These are phyloP conservation scores for Dasyornis broadbenti DNA, from an alignment of 2,113 vertebrate genomes.

Conservation along the genomic window DNA sequence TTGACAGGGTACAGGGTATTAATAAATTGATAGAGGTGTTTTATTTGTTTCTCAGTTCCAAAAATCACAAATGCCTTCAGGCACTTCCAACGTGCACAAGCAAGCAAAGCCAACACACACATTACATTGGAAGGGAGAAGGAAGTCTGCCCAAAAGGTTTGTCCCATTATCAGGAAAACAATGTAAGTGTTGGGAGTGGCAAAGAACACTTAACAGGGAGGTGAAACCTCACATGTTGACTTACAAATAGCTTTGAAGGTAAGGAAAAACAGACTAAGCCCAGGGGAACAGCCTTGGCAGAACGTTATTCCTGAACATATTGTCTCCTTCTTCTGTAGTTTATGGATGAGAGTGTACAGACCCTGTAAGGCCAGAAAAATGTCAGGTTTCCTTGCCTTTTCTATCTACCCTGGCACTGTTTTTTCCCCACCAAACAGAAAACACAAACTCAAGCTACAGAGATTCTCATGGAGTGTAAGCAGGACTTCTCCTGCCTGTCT, in stretches of 20 bases:
- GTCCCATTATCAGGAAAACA: neutral
- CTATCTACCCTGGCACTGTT: neutral
- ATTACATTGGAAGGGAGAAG: fast-evolving
- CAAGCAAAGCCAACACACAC: neutral
- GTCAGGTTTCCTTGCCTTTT: neutral
- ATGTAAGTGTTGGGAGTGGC: neutral
- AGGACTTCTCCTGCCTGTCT: neutral
- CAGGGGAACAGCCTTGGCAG: neutral
- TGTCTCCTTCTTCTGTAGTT: neutral
- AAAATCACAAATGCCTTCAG: neutral
- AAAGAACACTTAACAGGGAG: neutral
- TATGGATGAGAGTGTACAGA: neutral
- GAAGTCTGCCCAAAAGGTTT: neutral
- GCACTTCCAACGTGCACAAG: neutral
- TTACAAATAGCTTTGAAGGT: neutral
- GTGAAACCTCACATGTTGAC: neutral
- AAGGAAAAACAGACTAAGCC: neutral
- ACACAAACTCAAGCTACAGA: neutral
- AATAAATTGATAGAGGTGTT: neutral
- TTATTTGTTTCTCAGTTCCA: neutral
- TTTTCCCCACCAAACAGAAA: neutral
- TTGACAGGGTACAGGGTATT: neutral
- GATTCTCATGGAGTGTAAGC: fast-evolving
- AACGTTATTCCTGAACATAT: neutral
- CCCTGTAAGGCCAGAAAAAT: neutral